phyloP scores from a whole-genome alignment of 1,140 invertebrate species.

The Drosophila busckii region DNA sequence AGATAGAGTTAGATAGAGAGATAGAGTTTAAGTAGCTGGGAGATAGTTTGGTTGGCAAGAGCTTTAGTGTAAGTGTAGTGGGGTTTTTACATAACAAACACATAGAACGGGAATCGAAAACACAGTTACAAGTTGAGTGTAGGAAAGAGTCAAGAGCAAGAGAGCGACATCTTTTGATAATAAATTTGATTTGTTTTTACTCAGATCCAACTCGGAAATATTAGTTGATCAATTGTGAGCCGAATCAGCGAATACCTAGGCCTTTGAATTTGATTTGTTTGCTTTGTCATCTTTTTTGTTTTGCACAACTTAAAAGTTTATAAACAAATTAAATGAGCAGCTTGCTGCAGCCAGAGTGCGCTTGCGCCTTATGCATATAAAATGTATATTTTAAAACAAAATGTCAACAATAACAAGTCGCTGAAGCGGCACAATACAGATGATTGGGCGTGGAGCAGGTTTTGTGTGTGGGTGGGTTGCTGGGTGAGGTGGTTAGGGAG shows the following conservation, averaged over 20 bases:
- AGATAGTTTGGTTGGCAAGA: slow-evolving; percentile 3
- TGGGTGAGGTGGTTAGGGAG: slow-evolving; percentile 8
- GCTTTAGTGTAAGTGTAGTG: slow-evolving; percentile 42
- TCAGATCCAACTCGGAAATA: slow-evolving; percentile 53
- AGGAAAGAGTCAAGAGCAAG: slow-evolving; percentile 21
- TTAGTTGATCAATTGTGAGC: slow-evolving; percentile 50
- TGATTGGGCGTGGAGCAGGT: slow-evolving; percentile 25
- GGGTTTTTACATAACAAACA: slow-evolving; percentile 64
- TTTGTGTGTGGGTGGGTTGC: slow-evolving; percentile 9
- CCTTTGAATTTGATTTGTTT: slow-evolving; percentile 66
- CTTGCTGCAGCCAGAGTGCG: slow-evolving; percentile 43
- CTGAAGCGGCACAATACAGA: slow-evolving; percentile 25
- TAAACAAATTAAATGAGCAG: slow-evolving; percentile 35
- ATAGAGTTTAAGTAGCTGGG: slow-evolving; percentile 26
- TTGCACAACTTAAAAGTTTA: slow-evolving; percentile 35
- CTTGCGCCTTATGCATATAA: slow-evolving; percentile 58
- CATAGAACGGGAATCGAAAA: slow-evolving; percentile 53
- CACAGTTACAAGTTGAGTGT: slow-evolving; percentile 46
- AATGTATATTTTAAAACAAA: slow-evolving; percentile 40
- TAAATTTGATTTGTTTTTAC: slow-evolving; percentile 14
- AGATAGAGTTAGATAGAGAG: slow-evolving; percentile 10
- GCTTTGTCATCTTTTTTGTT: slow-evolving; percentile 68
- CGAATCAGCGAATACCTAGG: slow-evolving; percentile 44
- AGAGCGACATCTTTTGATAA: slow-evolving; percentile 6
- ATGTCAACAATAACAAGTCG: slow-evolving; percentile 52